phyloP scores from a whole-genome alignment of 2,113 vertebrate species.

The Psittacara wagleri region DNA sequence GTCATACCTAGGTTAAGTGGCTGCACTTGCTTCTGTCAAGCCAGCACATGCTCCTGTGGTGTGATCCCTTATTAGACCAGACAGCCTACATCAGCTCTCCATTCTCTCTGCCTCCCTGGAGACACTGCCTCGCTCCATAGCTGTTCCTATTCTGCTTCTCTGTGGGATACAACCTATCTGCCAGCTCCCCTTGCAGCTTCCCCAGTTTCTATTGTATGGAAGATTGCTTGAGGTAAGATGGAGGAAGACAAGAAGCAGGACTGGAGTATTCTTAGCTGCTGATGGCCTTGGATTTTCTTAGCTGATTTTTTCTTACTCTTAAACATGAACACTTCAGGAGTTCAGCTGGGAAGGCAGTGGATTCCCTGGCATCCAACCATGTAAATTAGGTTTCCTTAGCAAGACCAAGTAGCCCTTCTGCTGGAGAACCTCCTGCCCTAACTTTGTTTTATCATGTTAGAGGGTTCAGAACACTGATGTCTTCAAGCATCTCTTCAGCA shows the following conservation, averaged over 20 bases:
- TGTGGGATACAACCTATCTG: constrained; percentile 44
- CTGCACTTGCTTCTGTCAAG: constrained; percentile 71
- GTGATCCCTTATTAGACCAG: constrained; percentile 83
- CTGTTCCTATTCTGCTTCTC: constrained; percentile 59
- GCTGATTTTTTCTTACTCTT: background rate
- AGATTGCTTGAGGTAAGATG: background rate
- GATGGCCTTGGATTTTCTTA: background rate
- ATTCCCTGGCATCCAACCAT: background rate
- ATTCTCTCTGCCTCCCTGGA: constrained; percentile 47
- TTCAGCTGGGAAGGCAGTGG: background rate
- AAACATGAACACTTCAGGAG: background rate
- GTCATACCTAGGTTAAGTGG: constrained; percentile 66
- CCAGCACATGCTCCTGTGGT: constrained; percentile 65
- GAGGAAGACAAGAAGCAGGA: background rate
- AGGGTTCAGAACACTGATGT: background rate
- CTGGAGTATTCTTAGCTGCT: background rate
- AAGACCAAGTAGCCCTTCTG: background rate
- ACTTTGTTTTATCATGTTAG: background rate
- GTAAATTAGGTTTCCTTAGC: background rate
- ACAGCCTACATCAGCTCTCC: constrained; percentile 77
- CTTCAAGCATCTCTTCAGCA: background rate
- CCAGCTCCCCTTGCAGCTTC: background rate
- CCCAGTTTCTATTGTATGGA: background rate
- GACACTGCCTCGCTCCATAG: constrained; percentile 33
- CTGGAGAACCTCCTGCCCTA: background rate